Percentiles rank a stretch among this genome's conserved stretches.
Conservation (phyloP, 2,797 vertebrate genomes). For the Odontamblyopus rebecca region DNA sequence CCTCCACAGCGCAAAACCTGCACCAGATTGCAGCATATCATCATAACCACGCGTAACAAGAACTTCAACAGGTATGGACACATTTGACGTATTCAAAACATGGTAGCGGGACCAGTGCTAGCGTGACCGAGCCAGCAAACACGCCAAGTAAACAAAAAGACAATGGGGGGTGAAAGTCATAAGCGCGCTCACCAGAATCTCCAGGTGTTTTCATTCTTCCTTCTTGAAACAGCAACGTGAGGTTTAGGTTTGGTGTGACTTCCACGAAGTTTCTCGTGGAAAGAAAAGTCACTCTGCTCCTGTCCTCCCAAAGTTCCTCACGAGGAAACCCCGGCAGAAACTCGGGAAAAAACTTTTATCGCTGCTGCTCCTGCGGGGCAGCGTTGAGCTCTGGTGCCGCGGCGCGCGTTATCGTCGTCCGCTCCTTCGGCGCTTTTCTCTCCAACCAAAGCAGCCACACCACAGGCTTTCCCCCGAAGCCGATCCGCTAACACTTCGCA, state of each 20-base stretch:
- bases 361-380: constrained; percentile 19
- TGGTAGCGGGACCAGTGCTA: background rate
- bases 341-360: constrained; percentile 58
- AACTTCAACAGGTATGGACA: constrained; percentile 47
- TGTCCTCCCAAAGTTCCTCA: constrained; percentile 44
- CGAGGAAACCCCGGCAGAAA: constrained; percentile 50
- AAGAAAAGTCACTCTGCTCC: constrained; percentile 53
- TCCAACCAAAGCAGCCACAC: constrained; percentile 15
- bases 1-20: constrained; percentile 60
- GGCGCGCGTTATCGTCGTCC: constrained; percentile 23
- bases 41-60: background rate
- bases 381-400: constrained; percentile 15
- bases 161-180: constrained; percentile 29
- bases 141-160: constrained; percentile 41
- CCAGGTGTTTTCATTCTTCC: constrained; percentile 80
- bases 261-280: constrained; percentile 55
- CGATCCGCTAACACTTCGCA: constrained; percentile 18
- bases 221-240: constrained; percentile 9
- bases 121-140: constrained; percentile 16
- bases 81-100: constrained; percentile 18
- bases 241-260: constrained; percentile 37
- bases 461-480: constrained; percentile 15
- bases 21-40: constrained; percentile 44
- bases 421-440: constrained; percentile 25
- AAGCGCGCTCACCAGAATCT: constrained; percentile 72